Evolutionary conservation across 2,113 vertebrate genomes (phyloP).

Genomic region (Notothenia coriiceps): DNA sequence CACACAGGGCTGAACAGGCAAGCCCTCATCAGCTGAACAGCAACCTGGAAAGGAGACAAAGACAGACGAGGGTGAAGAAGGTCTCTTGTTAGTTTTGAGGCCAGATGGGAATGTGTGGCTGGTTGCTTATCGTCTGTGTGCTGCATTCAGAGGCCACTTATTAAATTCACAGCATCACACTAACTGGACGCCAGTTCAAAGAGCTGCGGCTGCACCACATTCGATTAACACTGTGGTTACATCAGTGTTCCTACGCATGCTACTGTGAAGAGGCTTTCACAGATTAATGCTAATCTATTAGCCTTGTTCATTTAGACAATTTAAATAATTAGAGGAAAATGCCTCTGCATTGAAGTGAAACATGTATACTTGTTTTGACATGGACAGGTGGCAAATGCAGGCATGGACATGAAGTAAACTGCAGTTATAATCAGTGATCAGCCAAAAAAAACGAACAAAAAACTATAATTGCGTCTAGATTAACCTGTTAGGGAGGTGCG

Average conservation of each 20-base stretch:
- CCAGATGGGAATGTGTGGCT: constrained; percentile 23
- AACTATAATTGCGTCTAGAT: neutral
- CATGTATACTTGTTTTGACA: neutral
- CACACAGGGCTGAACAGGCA: constrained; percentile 31
- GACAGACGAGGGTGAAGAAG: constrained; percentile 12
- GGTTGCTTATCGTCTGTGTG: constrained; percentile 33
- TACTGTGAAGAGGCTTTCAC: neutral
- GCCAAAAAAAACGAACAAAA: no score
- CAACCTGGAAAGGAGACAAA: constrained; percentile 55
- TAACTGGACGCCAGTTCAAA: constrained; percentile 9
- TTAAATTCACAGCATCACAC: constrained; percentile 26
- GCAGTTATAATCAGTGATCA: neutral
- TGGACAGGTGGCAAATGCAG: neutral
- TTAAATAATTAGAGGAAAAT: neutral
- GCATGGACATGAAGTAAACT: neutral
- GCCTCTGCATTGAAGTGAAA: neutral
- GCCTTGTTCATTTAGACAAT: neutral
- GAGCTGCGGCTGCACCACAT: neutral
- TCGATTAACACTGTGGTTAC: constrained; percentile 4
- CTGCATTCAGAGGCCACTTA: constrained; percentile 40
- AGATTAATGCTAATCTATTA: neutral
- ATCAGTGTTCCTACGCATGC: neutral
- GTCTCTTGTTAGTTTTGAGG: constrained; percentile 17
- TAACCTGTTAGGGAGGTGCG: neutral
- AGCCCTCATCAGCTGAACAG: constrained; percentile 78